A percentile compares a stretch with the other conserved stretches of the same genome.
These are phyloP conservation scores for Cyclophora albipunctata DNA, from an alignment of 2,888 invertebrate genomes.

Conservation along the genomic window DNA sequence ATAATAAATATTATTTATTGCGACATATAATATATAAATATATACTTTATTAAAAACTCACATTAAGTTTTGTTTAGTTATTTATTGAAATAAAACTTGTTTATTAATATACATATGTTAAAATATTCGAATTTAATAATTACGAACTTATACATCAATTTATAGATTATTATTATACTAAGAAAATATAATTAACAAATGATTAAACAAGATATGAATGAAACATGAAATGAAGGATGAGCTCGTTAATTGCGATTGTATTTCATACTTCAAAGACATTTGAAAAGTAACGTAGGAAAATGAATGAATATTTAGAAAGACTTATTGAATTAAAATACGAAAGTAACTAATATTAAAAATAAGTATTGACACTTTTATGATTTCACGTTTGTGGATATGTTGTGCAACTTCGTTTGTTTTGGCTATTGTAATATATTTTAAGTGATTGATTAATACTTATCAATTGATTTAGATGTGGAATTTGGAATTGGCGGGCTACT, in stretches of 20 bases:
- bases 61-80: constrained; percentile 56
- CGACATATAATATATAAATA: constrained; percentile 31
- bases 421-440: not conserved
- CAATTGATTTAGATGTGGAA: too few relatives aligned
- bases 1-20: constrained; percentile 33
- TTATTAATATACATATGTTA: constrained; percentile 77
- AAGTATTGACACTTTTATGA: constrained; percentile 61
- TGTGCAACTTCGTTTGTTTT: constrained; percentile 29
- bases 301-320: constrained; percentile 75
- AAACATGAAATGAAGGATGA: constrained; percentile 63
- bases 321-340: constrained; percentile 74
- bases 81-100: constrained; percentile 72
- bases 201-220: constrained; percentile 72
- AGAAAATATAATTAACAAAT: constrained; percentile 75
- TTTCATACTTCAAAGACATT: constrained; percentile 73
- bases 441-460: not conserved
- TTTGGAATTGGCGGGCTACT: too few relatives aligned
- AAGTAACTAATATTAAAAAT: constrained; percentile 68
- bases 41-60: constrained; percentile 26
- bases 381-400: constrained; percentile 19
- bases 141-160: constrained; percentile 77
- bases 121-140: constrained; percentile 77
- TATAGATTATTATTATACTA: constrained; percentile 76
- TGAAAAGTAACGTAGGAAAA: constrained; percentile 70
- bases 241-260: constrained; percentile 72